Conservation (phyloP, 1,140 invertebrate species). For the Leptonema lineaticorne region DNA sequence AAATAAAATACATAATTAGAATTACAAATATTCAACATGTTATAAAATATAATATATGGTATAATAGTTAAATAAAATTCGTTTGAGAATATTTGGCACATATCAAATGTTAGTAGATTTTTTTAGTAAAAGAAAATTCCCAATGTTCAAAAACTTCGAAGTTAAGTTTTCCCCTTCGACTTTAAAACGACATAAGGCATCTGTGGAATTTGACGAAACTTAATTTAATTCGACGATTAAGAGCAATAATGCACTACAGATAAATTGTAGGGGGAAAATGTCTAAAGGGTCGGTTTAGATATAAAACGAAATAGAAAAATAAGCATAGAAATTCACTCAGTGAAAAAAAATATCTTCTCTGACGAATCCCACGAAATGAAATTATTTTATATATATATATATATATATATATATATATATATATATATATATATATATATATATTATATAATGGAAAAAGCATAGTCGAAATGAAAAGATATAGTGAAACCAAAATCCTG, state of each 20-base stretch:
- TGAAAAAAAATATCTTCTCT: background rate
- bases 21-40: too few relatives aligned
- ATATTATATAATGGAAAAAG: background rate
- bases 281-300: background rate
- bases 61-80: too few relatives aligned
- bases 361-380: background rate
- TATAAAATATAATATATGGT: too few relatives aligned
- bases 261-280: background rate
- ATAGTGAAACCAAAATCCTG: background rate
- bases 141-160: background rate
- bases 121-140: background rate
- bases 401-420: too few relatives aligned
- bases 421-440: background rate
- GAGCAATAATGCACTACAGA: constrained; percentile 11
- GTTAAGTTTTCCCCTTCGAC: background rate
- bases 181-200: constrained; percentile 6
- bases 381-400: too few relatives aligned
- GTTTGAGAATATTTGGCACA: too few relatives aligned
- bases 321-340: background rate
- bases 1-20: background rate
- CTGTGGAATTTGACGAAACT: constrained; percentile 23
- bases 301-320: background rate
- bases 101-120: too few relatives aligned
- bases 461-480: background rate
- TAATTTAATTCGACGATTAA: constrained; percentile 28